Conservation (phyloP, 2,888 invertebrate genomes). For the Ferdinandea cuprea region DNA sequence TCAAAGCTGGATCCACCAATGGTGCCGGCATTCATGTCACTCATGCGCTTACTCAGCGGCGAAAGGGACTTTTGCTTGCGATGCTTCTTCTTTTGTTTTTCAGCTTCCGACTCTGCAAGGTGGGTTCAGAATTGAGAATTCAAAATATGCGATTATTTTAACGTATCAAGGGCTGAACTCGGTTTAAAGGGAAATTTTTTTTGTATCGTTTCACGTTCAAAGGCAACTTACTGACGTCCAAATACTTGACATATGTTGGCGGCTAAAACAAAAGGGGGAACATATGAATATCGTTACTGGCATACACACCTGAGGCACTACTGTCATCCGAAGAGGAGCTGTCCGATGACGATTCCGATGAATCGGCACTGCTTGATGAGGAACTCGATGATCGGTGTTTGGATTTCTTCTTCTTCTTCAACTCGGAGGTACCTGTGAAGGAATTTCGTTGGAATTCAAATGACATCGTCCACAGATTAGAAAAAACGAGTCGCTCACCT, state of each 20-base stretch:
- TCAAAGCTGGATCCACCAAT: conserved; percentile 80
- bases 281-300: conserved; percentile 4
- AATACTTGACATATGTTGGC: not conserved
- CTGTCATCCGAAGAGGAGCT: conserved; percentile 45
- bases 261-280: conserved; percentile 42
- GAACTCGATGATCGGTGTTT: conserved; percentile 63
- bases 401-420: conserved; percentile 70
- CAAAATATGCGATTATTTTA: conserved; percentile 1
- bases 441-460: no score
- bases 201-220: not conserved
- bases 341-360: conserved; percentile 51
- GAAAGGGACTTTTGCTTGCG: conserved; percentile 89
- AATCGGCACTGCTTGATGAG: conserved; percentile 49
- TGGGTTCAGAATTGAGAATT: conserved; percentile 37
- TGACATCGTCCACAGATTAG: no score
- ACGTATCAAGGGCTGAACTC: conserved; percentile 9
- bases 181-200: not conserved
- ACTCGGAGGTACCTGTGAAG: conserved; percentile 61
- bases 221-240: conserved; percentile 21
- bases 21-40: conserved; percentile 86
- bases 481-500: conserved; percentile 78
- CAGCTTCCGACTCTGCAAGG: conserved; percentile 82
- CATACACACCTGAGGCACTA: conserved; percentile 64
- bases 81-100: conserved; percentile 81
- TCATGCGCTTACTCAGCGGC: conserved; percentile 93